These are phyloP conservation scores for Clupea harengus DNA, from an alignment of 2,113 vertebrate species.

Conservation along the genomic window DNA sequence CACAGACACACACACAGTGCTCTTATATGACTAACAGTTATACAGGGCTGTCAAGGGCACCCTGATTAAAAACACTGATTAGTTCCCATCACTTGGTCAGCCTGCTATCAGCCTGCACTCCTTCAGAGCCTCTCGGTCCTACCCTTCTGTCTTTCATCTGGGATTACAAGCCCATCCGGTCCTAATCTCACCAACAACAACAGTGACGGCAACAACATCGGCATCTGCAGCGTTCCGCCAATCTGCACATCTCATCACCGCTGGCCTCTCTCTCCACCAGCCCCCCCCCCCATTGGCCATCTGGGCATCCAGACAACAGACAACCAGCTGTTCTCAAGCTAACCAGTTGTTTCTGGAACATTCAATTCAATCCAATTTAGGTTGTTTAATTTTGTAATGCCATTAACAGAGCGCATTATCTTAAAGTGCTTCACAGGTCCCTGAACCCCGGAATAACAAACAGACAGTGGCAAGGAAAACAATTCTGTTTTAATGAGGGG, in stretches of 20 bases:
- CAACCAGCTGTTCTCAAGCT: neutral
- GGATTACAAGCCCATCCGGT: neutral
- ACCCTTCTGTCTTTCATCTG: neutral
- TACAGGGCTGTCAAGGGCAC: neutral
- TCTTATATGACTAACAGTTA: too few species aligned
- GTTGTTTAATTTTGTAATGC: neutral
- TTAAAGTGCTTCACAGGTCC: neutral
- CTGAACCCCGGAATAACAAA: neutral
- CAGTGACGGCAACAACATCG: neutral
- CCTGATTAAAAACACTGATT: neutral
- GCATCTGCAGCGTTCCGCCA: neutral
- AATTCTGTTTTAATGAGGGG: neutral
- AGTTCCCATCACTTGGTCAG: neutral
- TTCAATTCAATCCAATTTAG: neutral
- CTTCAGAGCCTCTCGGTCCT: neutral
- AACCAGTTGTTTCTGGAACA: neutral
- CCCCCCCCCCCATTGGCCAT: neutral
- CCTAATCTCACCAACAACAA: neutral
- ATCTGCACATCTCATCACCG: neutral
- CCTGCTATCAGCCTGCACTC: neutral
- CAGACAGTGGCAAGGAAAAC: neutral
- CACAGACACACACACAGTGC: too few species aligned
- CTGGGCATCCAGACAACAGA: neutral
- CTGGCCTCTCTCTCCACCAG: neutral
- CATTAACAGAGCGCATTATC: neutral